Percentiles rank a stretch among this genome's conserved stretches.
Conservation (phyloP, 2,888 invertebrate genomes). For the Agriopis aurantiaria region DNA sequence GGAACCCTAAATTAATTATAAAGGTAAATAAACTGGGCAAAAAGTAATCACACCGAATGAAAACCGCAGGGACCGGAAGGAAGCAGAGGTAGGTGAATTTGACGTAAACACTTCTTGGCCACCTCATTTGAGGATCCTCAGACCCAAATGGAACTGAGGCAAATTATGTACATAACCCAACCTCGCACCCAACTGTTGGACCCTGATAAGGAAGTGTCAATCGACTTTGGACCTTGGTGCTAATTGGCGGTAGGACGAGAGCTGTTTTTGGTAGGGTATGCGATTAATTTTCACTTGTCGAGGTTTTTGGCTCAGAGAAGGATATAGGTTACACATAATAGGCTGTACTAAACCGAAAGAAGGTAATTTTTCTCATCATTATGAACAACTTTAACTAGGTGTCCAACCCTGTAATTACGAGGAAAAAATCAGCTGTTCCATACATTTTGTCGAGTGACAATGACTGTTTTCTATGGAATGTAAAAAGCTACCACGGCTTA, state of each 20-base stretch:
- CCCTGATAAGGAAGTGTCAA: conserved; percentile 31
- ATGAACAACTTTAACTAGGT: too few species aligned
- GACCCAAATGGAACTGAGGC: conserved; percentile 9
- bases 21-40: not conserved
- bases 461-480: too few species aligned
- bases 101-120: not conserved
- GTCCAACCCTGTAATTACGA: too few species aligned
- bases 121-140: conserved; percentile 2
- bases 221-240: conserved; percentile 22
- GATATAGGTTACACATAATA: not conserved
- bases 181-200: conserved; percentile 18
- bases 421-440: too few species aligned
- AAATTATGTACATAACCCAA: conserved; percentile 20
- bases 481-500: too few species aligned
- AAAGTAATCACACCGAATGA: not conserved
- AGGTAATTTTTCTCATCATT: too few species aligned
- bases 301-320: not conserved
- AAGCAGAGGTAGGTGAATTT: not conserved
- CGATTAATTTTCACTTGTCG: not conserved
- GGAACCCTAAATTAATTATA: too few species aligned
- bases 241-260: conserved; percentile 9
- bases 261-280: not conserved
- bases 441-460: too few species aligned
- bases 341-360: too few species aligned
- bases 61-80: not conserved